These are phyloP conservation scores for Centropus unirufus DNA, from an alignment of 2,113 vertebrate species.

Conservation along the genomic window DNA sequence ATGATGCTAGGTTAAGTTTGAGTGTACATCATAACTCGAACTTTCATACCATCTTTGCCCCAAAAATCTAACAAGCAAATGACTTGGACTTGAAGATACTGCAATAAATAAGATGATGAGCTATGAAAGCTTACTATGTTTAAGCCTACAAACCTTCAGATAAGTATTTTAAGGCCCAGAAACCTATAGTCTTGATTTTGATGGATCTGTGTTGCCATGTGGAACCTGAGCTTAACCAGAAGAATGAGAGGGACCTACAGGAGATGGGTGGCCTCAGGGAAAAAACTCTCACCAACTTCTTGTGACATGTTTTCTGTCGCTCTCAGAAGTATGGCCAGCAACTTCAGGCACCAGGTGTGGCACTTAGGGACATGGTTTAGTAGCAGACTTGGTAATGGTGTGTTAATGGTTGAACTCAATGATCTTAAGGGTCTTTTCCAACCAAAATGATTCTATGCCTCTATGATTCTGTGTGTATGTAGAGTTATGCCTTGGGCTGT, in stretches of 20 bases:
- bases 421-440: too few relatives aligned
- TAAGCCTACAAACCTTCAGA: background rate
- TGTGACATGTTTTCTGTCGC: background rate
- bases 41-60: background rate
- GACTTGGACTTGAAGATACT: background rate
- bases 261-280: background rate
- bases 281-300: background rate
- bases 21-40: background rate
- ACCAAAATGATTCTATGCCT: too few relatives aligned
- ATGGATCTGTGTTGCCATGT: background rate
- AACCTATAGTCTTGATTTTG: background rate
- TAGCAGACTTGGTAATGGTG: too few relatives aligned
- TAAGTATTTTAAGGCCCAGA: background rate
- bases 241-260: background rate
- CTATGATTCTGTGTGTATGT: too few relatives aligned
- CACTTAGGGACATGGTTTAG: too few relatives aligned
- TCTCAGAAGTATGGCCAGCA: background rate
- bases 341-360: too few relatives aligned
- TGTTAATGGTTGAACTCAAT: too few relatives aligned
- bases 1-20: background rate
- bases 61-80: background rate
- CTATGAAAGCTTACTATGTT: background rate
- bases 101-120: background rate
- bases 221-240: background rate
- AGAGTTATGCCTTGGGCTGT: accelerated